Evolutionary conservation across 2,888 invertebrate genomes (phyloP).

Genomic region (Agriopis leucophaearia): DNA sequence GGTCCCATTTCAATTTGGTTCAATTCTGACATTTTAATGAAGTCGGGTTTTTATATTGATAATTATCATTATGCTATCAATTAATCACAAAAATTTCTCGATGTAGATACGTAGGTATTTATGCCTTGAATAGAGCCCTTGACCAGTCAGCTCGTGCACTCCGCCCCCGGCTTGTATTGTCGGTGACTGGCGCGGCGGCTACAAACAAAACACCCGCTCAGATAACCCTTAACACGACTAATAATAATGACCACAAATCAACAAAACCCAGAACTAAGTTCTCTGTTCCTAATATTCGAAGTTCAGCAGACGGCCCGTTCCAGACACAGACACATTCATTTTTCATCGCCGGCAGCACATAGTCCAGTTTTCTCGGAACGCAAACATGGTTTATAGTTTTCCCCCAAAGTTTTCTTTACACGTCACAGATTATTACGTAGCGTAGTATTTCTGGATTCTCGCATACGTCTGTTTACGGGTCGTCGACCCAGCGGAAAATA

Average conservation of each 20-base stretch:
- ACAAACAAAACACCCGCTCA: constrained; percentile 2
- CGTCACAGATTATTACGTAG: constrained; percentile 51
- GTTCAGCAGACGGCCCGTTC: neutral
- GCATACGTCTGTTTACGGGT: constrained; percentile 74
- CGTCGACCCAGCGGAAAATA: constrained; percentile 76
- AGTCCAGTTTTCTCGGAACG: constrained; percentile 11
- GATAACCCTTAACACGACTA: neutral
- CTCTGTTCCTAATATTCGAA: neutral
- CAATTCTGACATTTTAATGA: too few relatives aligned
- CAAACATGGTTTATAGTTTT: constrained; percentile 25
- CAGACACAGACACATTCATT: constrained; percentile 8
- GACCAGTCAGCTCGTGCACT: constrained; percentile 14
- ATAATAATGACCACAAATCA: neutral
- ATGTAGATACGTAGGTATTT: constrained; percentile 1
- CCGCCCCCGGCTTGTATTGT: neutral
- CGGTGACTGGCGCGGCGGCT: neutral
- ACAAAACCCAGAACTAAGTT: neutral
- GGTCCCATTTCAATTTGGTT: too few relatives aligned
- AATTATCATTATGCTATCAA: constrained; percentile 11
- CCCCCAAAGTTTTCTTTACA: constrained; percentile 49
- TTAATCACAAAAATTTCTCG: constrained; percentile 35
- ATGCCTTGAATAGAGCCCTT: constrained; percentile 24
- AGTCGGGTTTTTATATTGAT: too few relatives aligned
- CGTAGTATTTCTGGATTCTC: constrained; percentile 53
- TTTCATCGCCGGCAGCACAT: constrained; percentile 23